Percentiles rank a stretch among this genome's conserved stretches.
phyloP scores from a whole-genome alignment of 2,888 invertebrate species.

The Diaphora mendica region DNA sequence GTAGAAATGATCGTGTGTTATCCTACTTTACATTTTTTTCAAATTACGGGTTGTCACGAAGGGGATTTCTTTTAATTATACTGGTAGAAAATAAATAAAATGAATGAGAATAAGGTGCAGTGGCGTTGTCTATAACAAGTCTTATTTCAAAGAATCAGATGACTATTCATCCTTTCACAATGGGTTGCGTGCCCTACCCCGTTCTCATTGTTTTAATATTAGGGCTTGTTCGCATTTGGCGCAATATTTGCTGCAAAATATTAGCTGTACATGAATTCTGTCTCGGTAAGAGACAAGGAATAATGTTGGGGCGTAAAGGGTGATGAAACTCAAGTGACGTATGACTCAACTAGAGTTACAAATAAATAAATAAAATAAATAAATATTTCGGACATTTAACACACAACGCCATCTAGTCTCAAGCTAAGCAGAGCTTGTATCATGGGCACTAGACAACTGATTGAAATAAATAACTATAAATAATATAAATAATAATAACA shows the following conservation, averaged over 20 bases:
- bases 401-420: too few species aligned
- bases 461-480: too few species aligned
- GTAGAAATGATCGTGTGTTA: too few species aligned
- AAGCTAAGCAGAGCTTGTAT: too few species aligned
- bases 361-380: too few species aligned
- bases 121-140: slow-evolving; percentile 45
- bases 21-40: too few species aligned
- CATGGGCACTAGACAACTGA: too few species aligned
- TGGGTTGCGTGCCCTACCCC: slow-evolving; percentile 61
- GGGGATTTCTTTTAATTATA: neutral
- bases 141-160: slow-evolving; percentile 47
- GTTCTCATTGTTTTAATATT: slow-evolving; percentile 82
- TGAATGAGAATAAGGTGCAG: slow-evolving; percentile 46
- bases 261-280: neutral
- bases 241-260: slow-evolving; percentile 2
- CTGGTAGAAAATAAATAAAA: slow-evolving; percentile 31
- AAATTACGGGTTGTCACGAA: neutral
- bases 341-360: neutral
- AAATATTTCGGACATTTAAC: too few species aligned
- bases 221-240: slow-evolving; percentile 3
- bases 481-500: too few species aligned
- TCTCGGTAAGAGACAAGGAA: neutral
- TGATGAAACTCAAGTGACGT: neutral
- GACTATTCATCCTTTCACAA: slow-evolving; percentile 61
- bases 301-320: neutral